Conservation (phyloP, 64 coral and sea anemone species). For the Stichodactyla helianthus region DNA sequence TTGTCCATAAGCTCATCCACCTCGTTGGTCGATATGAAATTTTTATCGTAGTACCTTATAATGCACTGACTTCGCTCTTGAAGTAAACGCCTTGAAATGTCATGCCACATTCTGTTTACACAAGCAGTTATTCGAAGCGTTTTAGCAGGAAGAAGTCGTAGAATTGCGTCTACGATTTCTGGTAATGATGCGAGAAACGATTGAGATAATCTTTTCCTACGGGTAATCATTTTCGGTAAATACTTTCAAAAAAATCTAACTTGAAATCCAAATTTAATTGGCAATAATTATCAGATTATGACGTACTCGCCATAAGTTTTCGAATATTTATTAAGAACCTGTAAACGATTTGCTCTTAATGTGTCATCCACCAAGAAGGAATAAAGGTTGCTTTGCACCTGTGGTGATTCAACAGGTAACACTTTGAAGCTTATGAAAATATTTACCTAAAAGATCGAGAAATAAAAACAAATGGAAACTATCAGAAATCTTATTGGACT, state of each 20-base stretch:
- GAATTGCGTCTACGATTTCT: slow-evolving; percentile 72
- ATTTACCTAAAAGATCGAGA: neutral
- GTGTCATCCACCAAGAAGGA: neutral
- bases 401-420: neutral
- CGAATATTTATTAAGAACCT: neutral
- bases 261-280: neutral
- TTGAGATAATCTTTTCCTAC: neutral
- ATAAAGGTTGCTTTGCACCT: neutral
- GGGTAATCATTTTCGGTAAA: slow-evolving; percentile 9
- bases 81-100: slow-evolving; percentile 60
- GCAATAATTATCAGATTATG: slow-evolving; percentile 12
- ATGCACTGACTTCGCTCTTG: slow-evolving; percentile 51
- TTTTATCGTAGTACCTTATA: slow-evolving; percentile 59
- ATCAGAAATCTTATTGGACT: neutral
- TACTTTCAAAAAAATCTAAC: neutral
- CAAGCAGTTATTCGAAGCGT: slow-evolving; percentile 64
- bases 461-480: neutral
- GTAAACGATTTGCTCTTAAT: neutral
- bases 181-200: slow-evolving; percentile 60
- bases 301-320: neutral
- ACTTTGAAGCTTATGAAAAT: neutral
- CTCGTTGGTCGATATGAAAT: slow-evolving; percentile 50
- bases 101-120: slow-evolving; percentile 63
- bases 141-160: slow-evolving; percentile 63
- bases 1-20: slow-evolving; percentile 51